phyloP scores from a whole-genome alignment of 2,113 vertebrate species.

The Poeciliopsis prolifica region DNA sequence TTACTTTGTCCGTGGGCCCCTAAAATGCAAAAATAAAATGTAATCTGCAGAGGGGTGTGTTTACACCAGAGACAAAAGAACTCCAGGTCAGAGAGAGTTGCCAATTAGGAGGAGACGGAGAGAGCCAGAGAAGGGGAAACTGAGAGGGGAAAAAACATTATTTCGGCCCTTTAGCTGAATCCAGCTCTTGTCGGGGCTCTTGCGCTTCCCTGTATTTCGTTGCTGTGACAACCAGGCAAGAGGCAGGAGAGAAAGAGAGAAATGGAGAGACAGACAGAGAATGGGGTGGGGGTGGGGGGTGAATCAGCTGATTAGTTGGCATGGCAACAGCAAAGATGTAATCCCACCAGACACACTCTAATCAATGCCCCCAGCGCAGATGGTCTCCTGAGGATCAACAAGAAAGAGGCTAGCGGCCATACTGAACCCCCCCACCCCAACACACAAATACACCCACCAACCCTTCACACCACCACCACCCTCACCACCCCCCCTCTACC shows the following conservation, averaged over 20 bases:
- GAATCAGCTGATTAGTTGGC: constrained; percentile 99
- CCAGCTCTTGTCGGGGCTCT: constrained; percentile 79
- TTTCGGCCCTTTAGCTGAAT: constrained; percentile 93
- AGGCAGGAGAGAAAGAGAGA: constrained; percentile 55
- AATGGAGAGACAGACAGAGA: constrained; percentile 46
- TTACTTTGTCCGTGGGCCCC: constrained; percentile 66
- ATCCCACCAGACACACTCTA: constrained; percentile 99
- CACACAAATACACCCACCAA: constrained; percentile 9
- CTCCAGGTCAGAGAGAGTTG: constrained; percentile 89
- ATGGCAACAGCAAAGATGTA: constrained; percentile 99
- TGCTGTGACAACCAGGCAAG: constrained; percentile 91
- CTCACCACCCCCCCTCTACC: constrained; percentile 5
- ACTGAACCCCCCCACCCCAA: constrained; percentile 61
- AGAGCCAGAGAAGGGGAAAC: constrained; percentile 62
- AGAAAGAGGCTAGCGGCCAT: constrained; percentile 95
- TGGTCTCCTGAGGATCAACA: constrained; percentile 99
- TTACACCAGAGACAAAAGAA: constrained; percentile 84
- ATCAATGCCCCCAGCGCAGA: constrained; percentile 99
- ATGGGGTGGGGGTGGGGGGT: too few species aligned
- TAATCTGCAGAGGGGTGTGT: constrained; percentile 71
- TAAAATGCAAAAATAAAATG: constrained; percentile 73
- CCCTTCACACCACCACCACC: not conserved
- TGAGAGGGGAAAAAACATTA: constrained; percentile 47
- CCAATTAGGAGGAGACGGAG: constrained; percentile 92
- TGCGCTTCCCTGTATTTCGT: constrained; percentile 92